A percentile compares a stretch with the other conserved stretches of the same genome.
These are phyloP conservation scores for Lathronympha strigana DNA, from an alignment of 2,888 invertebrate species.

Conservation along the genomic window DNA sequence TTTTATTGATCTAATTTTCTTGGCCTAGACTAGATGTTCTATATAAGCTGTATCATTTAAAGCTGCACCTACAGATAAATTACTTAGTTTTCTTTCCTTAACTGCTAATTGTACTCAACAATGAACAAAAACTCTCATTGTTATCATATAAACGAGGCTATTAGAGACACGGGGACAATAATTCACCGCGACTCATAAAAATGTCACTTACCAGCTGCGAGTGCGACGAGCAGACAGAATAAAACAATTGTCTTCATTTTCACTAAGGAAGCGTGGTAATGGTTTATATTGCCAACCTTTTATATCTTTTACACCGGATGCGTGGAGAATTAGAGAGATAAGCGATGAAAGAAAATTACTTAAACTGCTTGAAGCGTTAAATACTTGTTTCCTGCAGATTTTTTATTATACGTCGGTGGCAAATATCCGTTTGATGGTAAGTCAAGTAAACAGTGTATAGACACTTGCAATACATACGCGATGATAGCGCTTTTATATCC, in stretches of 20 bases:
- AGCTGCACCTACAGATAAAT: no score
- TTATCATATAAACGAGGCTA: constrained; percentile 34
- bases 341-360: constrained; percentile 24
- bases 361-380: constrained; percentile 5
- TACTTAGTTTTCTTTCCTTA: background rate
- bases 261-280: constrained; percentile 17
- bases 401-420: no score
- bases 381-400: background rate
- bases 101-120: background rate
- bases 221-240: constrained; percentile 27
- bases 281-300: constrained; percentile 24
- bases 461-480: no score
- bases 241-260: constrained; percentile 41
- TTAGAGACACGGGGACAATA: constrained; percentile 25
- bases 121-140: constrained; percentile 7
- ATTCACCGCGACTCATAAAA: constrained; percentile 34
- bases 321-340: constrained; percentile 33
- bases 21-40: no score
- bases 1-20: no score
- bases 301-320: constrained; percentile 36
- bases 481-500: no score
- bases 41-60: no score
- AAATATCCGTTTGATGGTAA: no score
- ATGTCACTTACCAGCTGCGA: constrained; percentile 39
- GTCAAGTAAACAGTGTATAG: no score